A percentile compares a stretch with the other conserved stretches of the same genome.
phyloP scores from a whole-genome alignment of 2,113 vertebrate genomes.

The Rousettus leschenaultii region DNA sequence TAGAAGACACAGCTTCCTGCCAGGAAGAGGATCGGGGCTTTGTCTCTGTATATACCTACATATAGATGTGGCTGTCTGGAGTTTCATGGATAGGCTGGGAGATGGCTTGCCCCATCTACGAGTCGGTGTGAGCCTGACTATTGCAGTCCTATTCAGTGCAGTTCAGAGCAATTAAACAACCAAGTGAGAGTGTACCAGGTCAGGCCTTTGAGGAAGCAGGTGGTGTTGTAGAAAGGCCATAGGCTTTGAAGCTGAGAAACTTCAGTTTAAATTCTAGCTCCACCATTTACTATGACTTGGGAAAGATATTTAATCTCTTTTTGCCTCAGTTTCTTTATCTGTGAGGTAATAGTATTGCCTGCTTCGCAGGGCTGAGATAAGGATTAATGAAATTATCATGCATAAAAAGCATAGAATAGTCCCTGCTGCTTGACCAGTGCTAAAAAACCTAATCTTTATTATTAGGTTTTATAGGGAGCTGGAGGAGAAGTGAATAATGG shows the following conservation, averaged over 20 bases:
- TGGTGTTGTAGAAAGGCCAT: neutral
- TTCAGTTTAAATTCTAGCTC: neutral
- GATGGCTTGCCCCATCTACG: neutral
- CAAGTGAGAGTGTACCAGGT: neutral
- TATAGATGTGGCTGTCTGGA: neutral
- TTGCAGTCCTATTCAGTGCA: neutral
- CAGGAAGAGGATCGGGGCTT: conserved; percentile 5
- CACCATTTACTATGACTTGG: neutral
- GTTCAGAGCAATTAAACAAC: neutral
- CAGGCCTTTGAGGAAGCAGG: neutral
- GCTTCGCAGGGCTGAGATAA: neutral
- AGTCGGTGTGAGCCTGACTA: neutral
- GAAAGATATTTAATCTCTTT: neutral
- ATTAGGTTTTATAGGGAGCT: neutral
- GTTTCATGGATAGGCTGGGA: neutral
- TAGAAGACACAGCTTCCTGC: neutral
- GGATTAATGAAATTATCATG: neutral
- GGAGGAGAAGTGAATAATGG: neutral
- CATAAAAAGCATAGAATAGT: neutral
- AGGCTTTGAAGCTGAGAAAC: neutral
- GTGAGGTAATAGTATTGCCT: neutral
- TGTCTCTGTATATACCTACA: neutral
- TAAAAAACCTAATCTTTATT: neutral
- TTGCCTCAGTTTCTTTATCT: neutral
- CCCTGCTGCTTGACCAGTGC: neutral